Conservation (phyloP, 2,113 vertebrate species). For the Brachypteracias leptosomus region DNA sequence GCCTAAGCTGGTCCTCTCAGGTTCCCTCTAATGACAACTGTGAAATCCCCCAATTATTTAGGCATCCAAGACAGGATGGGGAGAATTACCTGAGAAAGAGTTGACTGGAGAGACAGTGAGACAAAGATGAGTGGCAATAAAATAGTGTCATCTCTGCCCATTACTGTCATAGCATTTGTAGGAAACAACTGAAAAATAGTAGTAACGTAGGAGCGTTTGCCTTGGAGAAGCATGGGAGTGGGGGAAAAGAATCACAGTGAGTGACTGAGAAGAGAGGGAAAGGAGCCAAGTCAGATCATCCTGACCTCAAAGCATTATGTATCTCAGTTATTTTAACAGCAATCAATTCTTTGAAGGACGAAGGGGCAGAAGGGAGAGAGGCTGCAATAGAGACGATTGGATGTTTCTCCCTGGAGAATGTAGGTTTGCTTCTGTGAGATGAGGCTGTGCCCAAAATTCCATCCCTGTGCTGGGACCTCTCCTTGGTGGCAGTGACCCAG, state of each 20-base stretch:
- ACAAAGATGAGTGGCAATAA: background rate
- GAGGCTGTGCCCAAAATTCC: background rate
- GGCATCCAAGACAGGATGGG: background rate
- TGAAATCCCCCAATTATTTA: background rate
- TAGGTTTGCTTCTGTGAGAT: background rate
- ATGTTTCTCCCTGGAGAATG: background rate
- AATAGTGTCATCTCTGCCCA: background rate
- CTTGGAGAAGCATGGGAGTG: background rate
- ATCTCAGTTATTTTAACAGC: conserved; percentile 75
- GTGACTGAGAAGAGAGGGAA: conserved; percentile 13
- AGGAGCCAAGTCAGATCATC: conserved; percentile 60
- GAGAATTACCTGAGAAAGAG: background rate
- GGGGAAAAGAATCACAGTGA: background rate
- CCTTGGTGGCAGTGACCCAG: background rate
- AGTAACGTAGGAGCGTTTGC: background rate
- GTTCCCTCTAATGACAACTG: background rate
- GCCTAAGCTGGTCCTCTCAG: background rate
- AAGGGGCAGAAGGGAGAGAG: conserved; percentile 31
- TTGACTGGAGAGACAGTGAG: background rate
- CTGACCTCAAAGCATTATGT: conserved; percentile 71
- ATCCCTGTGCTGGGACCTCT: background rate
- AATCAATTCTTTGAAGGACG: conserved; percentile 81
- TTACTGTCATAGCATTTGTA: background rate
- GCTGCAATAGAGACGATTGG: background rate
- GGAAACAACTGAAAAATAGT: background rate